Evolutionary conservation across 2,113 vertebrate species (phyloP).

Genomic region (Corythaixoides concolor): DNA sequence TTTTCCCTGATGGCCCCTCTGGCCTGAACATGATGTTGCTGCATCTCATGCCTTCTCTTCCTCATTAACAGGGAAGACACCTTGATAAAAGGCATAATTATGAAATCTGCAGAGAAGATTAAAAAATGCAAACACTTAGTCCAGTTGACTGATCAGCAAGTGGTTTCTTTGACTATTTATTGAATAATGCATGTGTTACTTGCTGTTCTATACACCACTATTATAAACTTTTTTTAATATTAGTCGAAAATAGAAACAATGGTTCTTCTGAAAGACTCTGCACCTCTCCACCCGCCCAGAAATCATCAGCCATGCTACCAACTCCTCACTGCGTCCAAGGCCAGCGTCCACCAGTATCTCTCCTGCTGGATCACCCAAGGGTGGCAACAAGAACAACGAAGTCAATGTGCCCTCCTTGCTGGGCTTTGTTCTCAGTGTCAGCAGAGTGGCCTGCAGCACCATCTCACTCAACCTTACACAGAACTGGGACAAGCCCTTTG

Average conservation of each 20-base stretch:
- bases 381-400: rapidly evolving
- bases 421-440: neutral
- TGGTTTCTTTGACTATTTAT: neutral
- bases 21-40: neutral
- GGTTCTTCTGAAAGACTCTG: neutral
- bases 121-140: neutral
- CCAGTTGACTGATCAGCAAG: neutral
- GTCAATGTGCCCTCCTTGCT: neutral
- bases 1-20: rapidly evolving
- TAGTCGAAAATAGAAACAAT: neutral
- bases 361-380: neutral
- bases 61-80: neutral
- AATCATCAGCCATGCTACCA: neutral
- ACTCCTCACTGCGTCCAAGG: neutral
- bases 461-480: rapidly evolving
- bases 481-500: neutral
- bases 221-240: neutral
- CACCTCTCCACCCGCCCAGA: neutral
- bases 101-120: neutral
- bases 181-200: neutral
- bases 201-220: neutral
- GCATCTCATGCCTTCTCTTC: neutral
- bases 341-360: neutral
- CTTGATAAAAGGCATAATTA: neutral
- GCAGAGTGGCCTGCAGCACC: neutral